A percentile compares a stretch with the other conserved stretches of the same genome.
Evolutionary conservation across 2,888 invertebrate genomes (phyloP).

Genomic region (Helicoverpa assulta): DNA sequence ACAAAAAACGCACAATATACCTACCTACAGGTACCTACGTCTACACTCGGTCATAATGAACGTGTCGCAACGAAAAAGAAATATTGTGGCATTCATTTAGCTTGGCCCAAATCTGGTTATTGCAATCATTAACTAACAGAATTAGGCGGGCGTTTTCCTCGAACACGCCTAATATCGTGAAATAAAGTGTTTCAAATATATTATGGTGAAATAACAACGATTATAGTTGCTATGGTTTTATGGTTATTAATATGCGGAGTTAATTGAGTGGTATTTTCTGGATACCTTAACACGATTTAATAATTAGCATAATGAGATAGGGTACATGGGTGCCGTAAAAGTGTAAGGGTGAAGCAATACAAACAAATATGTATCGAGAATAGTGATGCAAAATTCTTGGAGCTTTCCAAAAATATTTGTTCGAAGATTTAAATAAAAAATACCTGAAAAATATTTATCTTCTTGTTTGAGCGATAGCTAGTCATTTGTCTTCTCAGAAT

Average conservation of each 20-base stretch:
- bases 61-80: slow-evolving; percentile 42
- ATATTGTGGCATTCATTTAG: slow-evolving; percentile 45
- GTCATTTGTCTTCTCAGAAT: slow-evolving; percentile 33
- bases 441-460: slow-evolving; percentile 22
- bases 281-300: no score
- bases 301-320: no score
- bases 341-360: no score
- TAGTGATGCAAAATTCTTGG: no score
- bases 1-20: background rate
- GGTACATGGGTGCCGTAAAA: no score
- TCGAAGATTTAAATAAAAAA: slow-evolving; percentile 1
- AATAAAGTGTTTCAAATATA: slow-evolving; percentile 47
- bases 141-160: slow-evolving; percentile 41
- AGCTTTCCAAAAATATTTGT: background rate
- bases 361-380: no score
- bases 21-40: slow-evolving; percentile 1
- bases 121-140: slow-evolving; percentile 54
- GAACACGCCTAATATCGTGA: slow-evolving; percentile 33
- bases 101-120: slow-evolving; percentile 48
- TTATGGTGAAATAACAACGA: slow-evolving; percentile 9
- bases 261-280: no score
- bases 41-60: slow-evolving; percentile 35
- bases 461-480: slow-evolving; percentile 2
- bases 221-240: background rate
- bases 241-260: no score